A percentile compares a stretch with the other conserved stretches of the same genome.
phyloP scores from a whole-genome alignment of 2,113 vertebrate genomes.

The Menura novaehollandiae region DNA sequence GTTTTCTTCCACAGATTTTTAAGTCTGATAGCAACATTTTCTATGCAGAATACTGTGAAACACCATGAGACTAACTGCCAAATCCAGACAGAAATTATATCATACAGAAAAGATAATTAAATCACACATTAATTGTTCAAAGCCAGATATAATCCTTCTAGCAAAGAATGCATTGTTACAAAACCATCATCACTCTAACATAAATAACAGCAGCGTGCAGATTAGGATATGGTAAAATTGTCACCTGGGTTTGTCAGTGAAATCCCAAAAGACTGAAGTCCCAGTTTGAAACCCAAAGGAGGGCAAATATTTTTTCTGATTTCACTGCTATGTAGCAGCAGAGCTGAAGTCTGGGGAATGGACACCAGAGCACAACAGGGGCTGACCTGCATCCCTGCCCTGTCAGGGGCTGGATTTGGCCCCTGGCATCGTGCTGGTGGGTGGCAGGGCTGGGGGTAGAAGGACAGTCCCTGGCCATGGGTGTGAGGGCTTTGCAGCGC shows the following conservation, averaged over 20 bases:
- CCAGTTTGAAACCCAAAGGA: not conserved
- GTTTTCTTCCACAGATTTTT: not conserved
- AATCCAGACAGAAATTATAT: not conserved
- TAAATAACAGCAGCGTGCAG: not conserved
- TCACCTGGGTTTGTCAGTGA: not conserved
- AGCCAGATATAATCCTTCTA: not conserved
- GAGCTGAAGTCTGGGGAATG: not conserved
- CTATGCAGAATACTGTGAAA: not conserved
- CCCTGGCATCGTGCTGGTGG: not conserved
- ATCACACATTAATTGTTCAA: not conserved
- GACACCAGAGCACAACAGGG: not conserved
- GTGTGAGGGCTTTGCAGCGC: not conserved
- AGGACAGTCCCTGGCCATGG: accelerated
- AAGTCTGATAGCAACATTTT: not conserved
- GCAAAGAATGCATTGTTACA: not conserved
- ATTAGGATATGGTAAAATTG: not conserved
- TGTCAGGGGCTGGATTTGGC: not conserved
- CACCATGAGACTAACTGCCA: not conserved
- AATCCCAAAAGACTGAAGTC: not conserved
- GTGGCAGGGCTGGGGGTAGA: not conserved
- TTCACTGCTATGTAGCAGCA: not conserved
- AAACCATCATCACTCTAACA: not conserved
- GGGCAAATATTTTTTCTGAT: not conserved
- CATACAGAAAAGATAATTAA: not conserved
- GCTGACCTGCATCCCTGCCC: accelerated